A percentile compares a stretch with the other conserved stretches of the same genome.
phyloP scores from a whole-genome alignment of 2,888 invertebrate genomes.

The Iphiclides podalirius region DNA sequence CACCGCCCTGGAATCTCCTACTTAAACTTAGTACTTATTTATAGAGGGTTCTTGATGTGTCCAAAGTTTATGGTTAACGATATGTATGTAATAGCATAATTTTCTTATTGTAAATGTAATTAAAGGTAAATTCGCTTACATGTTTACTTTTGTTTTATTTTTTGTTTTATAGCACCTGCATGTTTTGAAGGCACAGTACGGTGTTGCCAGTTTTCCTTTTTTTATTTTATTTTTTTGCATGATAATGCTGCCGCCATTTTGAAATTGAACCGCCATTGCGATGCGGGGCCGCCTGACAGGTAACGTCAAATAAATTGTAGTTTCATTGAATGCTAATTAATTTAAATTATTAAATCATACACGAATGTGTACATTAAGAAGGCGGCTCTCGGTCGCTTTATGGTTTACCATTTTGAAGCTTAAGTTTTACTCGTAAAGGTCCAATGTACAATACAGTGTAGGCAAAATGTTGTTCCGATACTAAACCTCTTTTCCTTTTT shows the following conservation, averaged over 20 bases:
- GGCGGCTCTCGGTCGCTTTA: neutral
- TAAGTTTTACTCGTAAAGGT: conserved; percentile 53
- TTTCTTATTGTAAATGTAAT: conserved; percentile 65
- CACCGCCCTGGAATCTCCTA: conserved; percentile 63
- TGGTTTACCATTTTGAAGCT: neutral
- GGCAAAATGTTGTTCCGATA: conserved; percentile 26
- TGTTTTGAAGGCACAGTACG: conserved; percentile 43
- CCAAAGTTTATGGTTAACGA: conserved; percentile 57
- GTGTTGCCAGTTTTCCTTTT: conserved; percentile 44
- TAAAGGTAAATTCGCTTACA: conserved; percentile 65
- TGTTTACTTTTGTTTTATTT: conserved; percentile 62
- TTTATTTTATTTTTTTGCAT: conserved; percentile 36
- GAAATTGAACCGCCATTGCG: neutral
- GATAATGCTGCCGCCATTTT: conserved; percentile 8
- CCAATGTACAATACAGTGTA: conserved; percentile 55
- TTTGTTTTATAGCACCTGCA: conserved; percentile 64
- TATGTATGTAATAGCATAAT: conserved; percentile 44
- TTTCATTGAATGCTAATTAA: no score
- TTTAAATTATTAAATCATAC: no score
- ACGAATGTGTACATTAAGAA: no score
- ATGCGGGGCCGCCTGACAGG: neutral
- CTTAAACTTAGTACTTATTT: conserved; percentile 74
- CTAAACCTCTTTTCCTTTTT: conserved; percentile 40
- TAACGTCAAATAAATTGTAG: no score
- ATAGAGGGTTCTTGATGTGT: conserved; percentile 56